These are phyloP conservation scores for Nemapogon koenigi DNA, from an alignment of 2,888 invertebrate species.

Conservation along the genomic window DNA sequence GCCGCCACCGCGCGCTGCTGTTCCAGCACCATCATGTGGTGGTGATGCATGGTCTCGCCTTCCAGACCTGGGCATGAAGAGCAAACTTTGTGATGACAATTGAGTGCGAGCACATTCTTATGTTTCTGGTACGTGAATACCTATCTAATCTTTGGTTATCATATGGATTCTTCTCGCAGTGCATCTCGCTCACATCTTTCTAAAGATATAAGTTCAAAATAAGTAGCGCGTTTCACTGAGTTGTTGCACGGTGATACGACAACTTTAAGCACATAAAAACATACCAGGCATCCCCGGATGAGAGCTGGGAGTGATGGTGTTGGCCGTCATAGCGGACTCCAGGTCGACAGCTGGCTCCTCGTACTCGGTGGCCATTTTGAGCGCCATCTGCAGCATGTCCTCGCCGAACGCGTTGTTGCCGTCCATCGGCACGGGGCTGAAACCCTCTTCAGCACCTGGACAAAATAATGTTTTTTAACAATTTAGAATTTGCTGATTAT, in stretches of 20 bases:
- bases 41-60: constrained; percentile 58
- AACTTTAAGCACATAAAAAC: too few relatives aligned
- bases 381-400: constrained; percentile 84
- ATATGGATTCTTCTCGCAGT: too few relatives aligned
- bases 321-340: constrained; percentile 82
- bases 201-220: too few relatives aligned
- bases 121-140: too few relatives aligned
- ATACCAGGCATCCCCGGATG: constrained; percentile 63
- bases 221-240: too few relatives aligned
- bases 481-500: too few relatives aligned
- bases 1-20: constrained; percentile 61
- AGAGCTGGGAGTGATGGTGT: constrained; percentile 75
- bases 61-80: constrained; percentile 49
- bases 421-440: constrained; percentile 69
- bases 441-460: constrained; percentile 59
- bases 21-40: constrained; percentile 65
- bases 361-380: constrained; percentile 86
- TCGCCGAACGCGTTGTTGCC: constrained; percentile 75
- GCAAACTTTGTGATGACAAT: too few relatives aligned
- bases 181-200: too few relatives aligned
- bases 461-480: constrained; percentile 17
- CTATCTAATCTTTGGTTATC: too few relatives aligned
- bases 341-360: constrained; percentile 86
- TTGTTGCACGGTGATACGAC: too few relatives aligned
- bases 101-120: too few relatives aligned